Evolutionary conservation across 92 coral and sea anemone genomes (phyloP).

Genomic region (Umimayanthus kanabou): DNA sequence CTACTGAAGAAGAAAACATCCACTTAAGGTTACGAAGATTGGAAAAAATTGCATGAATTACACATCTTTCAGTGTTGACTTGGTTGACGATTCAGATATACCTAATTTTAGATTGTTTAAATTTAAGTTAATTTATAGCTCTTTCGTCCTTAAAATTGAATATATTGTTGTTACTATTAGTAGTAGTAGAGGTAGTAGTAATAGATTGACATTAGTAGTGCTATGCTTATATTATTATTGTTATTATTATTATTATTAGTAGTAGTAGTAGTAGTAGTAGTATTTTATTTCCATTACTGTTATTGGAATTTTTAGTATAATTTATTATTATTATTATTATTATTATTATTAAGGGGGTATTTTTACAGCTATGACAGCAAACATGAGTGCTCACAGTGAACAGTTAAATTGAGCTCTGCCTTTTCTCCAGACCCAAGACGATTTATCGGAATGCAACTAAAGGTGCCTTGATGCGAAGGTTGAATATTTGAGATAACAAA

Average conservation of each 20-base stretch:
- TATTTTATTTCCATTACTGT: background rate
- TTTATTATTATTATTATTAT: background rate
- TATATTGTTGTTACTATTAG: no score
- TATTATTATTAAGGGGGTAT: background rate
- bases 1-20: no score
- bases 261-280: background rate
- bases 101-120: no score
- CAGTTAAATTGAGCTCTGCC: constrained; percentile 11
- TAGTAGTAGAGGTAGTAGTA: no score
- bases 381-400: constrained; percentile 27
- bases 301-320: background rate
- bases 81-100: no score
- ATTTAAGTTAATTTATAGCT: no score
- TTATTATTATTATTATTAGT: no score
- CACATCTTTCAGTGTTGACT: no score
- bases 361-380: background rate
- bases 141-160: no score
- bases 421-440: constrained; percentile 14
- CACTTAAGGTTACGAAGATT: no score
- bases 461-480: constrained; percentile 1
- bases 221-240: no score
- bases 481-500: constrained; percentile 34
- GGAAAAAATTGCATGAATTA: no score
- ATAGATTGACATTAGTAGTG: background rate
- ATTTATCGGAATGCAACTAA: constrained; percentile 26